Percentiles rank a stretch among this genome's conserved stretches.
Evolutionary conservation across 2,888 invertebrate genomes (phyloP).

Genomic region (Eupithecia subumbrata): DNA sequence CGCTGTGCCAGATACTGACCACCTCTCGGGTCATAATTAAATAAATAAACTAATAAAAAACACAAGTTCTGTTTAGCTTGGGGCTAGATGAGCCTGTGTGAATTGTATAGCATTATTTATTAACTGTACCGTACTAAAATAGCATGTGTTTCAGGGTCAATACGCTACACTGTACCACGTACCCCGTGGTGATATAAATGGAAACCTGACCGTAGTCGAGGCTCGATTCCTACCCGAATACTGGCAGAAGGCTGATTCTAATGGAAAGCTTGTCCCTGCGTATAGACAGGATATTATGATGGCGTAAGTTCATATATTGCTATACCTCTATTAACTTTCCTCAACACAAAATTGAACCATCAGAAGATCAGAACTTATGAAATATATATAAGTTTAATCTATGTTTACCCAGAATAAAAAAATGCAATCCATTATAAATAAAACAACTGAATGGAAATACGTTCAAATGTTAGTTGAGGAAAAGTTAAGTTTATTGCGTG

Average conservation of each 20-base stretch:
- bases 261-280: conserved; percentile 82
- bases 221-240: conserved; percentile 87
- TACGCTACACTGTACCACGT: conserved; percentile 66
- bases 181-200: conserved; percentile 49
- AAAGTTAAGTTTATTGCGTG: no score
- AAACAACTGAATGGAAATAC: no score
- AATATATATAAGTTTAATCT: no score
- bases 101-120: not conserved
- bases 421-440: no score
- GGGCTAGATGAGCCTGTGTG: no score
- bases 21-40: no score
- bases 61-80: not conserved
- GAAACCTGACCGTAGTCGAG: conserved; percentile 53
- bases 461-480: no score
- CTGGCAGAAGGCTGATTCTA: conserved; percentile 86
- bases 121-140: not conserved
- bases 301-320: conserved; percentile 82
- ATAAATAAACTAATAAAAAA: not conserved
- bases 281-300: conserved; percentile 97
- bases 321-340: no score
- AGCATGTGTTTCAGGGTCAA: conserved; percentile 63
- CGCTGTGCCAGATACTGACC: no score
- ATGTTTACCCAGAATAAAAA: no score
- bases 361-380: no score
- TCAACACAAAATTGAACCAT: no score